Base-by-base conservation (phyloP, 2,888 invertebrate genomes). In the Eurois occulta region DNA sequence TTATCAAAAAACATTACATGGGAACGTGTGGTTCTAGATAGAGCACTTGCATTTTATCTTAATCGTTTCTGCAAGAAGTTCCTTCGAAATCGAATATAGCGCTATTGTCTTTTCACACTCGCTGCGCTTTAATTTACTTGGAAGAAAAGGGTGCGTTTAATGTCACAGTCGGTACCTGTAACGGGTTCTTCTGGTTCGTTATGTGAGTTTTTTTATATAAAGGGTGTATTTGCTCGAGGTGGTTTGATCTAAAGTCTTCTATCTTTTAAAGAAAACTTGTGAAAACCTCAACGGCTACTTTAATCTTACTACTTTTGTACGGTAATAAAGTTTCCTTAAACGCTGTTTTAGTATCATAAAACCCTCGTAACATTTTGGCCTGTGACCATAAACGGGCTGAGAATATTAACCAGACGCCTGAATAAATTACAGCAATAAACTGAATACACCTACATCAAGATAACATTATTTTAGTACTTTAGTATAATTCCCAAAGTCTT, bases 41-140 rank as follows among this genome's bases (percentile, higher is more conserved):
- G 2, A 80, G 18, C 24, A 70, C 32, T 66, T 46, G 32, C 35
- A 2, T 73, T 41, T 35, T 41, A 5, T 21, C 55, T 32, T 4
- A 71, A 16, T 8, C 7, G 11, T 18, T 38, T 48, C 24, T 18
- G 7, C n/a, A 41, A 41, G n/a, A 28, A 7, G 48, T 1, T 28
- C 60, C 58, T 60, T 60, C 10, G 41, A 48, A 75, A n/a, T n/a
- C n/a, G n/a, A n/a, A 75, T 62, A 58, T 21, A 48, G 35, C n/a
- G 21, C n/a, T 60, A 46, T 28, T 62, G 4, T 76, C 10, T 48
- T 28, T 58, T 38, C 7, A 21, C 10, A 35, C 13, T 43, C 16
- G 21, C 5, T 32, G 21, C 10, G 24, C 18, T 77, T 28, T 21
- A 28, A 38, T 58, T 67, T 4, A 35, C n/a, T 35, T 52, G 38